phyloP scores from a whole-genome alignment of 1,140 invertebrate genomes.

The Lysiphlebus fabarum region DNA sequence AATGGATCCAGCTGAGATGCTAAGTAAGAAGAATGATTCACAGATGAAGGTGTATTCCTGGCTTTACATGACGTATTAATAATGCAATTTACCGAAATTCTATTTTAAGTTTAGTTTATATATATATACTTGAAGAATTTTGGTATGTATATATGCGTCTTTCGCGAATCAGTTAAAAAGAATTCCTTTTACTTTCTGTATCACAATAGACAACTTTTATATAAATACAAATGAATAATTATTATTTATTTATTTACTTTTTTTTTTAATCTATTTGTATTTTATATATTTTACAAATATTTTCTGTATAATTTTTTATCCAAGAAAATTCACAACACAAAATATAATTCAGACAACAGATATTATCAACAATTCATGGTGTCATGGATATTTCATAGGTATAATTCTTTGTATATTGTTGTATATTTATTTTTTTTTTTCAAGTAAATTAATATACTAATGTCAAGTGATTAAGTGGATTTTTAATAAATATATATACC shows the following conservation, averaged over 20 bases:
- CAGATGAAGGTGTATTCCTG: slow-evolving; percentile 9
- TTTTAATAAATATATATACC: slow-evolving; percentile 3
- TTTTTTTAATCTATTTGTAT: too few species aligned
- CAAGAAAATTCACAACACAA: slow-evolving; percentile 26
- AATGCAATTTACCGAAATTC: slow-evolving; percentile 23
- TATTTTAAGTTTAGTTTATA: slow-evolving; percentile 21
- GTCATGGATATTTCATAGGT: slow-evolving; percentile 41
- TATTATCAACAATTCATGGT: slow-evolving; percentile 41
- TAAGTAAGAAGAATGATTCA: slow-evolving; percentile 4
- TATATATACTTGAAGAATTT: slow-evolving; percentile 19
- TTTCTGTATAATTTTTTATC: too few species aligned
- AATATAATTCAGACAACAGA: slow-evolving; percentile 44
- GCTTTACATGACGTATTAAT: slow-evolving; percentile 25
- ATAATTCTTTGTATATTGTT: too few species aligned
- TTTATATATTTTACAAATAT: too few species aligned
- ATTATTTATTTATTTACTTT: too few species aligned
- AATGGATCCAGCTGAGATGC: slow-evolving; percentile 17
- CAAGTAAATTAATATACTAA: slow-evolving; percentile 20
- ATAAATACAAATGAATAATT: too few species aligned
- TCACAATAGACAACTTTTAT: too few species aligned
- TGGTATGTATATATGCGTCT: neutral
- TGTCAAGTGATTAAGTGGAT: slow-evolving; percentile 17
- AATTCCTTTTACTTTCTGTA: slow-evolving; percentile 9
- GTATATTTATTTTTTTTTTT: too few species aligned
- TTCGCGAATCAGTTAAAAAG: neutral